These are phyloP conservation scores for Panthera uncia DNA, from an alignment of 2,113 vertebrate species.

Conservation along the genomic window DNA sequence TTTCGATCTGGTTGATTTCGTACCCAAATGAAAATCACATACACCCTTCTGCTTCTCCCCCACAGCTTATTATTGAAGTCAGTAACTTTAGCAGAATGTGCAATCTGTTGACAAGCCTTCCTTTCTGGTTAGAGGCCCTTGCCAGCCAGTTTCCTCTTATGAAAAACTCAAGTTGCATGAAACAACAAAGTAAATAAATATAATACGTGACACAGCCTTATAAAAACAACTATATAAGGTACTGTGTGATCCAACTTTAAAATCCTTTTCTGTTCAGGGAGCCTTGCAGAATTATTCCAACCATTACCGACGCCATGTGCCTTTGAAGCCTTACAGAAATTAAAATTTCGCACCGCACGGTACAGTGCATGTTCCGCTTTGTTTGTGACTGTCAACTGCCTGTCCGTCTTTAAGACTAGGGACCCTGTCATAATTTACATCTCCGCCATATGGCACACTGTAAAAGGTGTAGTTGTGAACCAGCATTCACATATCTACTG, in stretches of 20 bases:
- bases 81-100: background rate
- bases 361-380: background rate
- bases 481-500: background rate
- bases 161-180: background rate
- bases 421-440: background rate
- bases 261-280: background rate
- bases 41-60: background rate
- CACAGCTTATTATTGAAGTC: background rate
- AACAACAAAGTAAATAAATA: background rate
- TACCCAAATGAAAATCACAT: constrained; percentile 21
- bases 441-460: background rate
- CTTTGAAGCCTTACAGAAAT: background rate
- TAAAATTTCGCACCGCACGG: background rate
- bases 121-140: background rate
- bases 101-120: background rate
- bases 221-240: background rate
- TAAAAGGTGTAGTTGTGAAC: background rate
- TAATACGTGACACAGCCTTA: background rate
- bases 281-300: background rate
- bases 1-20: constrained; percentile 49
- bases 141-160: background rate
- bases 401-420: background rate
- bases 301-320: background rate
- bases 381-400: background rate
- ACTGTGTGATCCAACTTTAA: background rate